A percentile compares a stretch with the other conserved stretches of the same genome.
Evolutionary conservation across 2,113 vertebrate genomes (phyloP).

Genomic region (Halichoerus grypus): DNA sequence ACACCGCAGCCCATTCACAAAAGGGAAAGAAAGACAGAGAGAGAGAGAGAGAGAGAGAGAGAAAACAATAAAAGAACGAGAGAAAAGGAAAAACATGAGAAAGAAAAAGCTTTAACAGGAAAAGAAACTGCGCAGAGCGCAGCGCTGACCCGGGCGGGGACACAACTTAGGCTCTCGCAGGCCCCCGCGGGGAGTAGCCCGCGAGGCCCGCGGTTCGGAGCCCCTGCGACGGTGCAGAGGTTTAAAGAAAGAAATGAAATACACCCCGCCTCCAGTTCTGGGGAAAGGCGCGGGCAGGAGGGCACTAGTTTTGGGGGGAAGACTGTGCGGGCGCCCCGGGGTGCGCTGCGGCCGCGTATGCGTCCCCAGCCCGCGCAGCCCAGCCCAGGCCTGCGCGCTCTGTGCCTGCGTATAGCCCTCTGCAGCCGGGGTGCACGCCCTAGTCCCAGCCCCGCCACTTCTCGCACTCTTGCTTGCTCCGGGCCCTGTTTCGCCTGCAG

Average conservation of each 20-base stretch:
- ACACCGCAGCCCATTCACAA: constrained; percentile 89
- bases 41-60: background rate
- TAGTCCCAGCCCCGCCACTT: background rate
- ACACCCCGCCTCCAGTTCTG: background rate
- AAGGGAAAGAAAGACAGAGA: constrained; percentile 75
- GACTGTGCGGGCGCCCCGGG: background rate
- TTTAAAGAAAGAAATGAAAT: constrained; percentile 61
- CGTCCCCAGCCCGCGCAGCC: background rate
- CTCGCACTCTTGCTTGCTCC: background rate
- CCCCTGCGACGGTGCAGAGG: background rate
- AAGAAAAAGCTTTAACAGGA: background rate
- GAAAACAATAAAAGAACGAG: constrained; percentile 63
- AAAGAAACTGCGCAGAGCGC: constrained; percentile 38
- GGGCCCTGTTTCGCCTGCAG: background rate
- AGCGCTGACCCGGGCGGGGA: constrained; percentile 4
- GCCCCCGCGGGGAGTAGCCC: background rate
- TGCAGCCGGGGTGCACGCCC: background rate
- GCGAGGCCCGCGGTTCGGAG: background rate
- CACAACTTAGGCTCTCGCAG: constrained; percentile 44
- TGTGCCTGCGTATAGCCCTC: background rate
- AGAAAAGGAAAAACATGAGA: constrained; percentile 22
- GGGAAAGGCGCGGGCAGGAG: background rate
- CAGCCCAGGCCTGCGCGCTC: background rate
- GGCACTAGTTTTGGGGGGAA: background rate
- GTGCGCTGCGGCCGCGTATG: background rate